Conservation (phyloP, 2,888 invertebrate species). For the Atherix ibis region DNA sequence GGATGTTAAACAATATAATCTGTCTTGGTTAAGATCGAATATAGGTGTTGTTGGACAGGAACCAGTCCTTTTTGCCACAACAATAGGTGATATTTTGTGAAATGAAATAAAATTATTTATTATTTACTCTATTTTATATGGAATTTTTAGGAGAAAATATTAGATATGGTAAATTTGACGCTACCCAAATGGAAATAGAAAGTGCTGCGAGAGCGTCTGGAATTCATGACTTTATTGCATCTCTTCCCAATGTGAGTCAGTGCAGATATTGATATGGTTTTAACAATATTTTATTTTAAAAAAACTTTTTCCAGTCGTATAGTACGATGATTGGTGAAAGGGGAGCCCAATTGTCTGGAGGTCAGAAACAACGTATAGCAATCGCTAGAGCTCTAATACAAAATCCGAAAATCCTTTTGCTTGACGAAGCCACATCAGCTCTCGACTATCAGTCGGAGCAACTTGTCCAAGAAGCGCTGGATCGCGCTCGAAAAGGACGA, state of each 20-base stretch:
- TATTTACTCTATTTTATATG: not conserved
- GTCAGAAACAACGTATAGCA: conserved; percentile 73
- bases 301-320: conserved; percentile 40
- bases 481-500: conserved; percentile 54
- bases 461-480: conserved; percentile 64
- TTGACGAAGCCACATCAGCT: conserved; percentile 77
- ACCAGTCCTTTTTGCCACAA: conserved; percentile 68
- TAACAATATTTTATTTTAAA: not conserved
- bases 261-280: not conserved
- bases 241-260: conserved; percentile 46
- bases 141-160: conserved; percentile 40
- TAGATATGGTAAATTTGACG: conserved; percentile 54
- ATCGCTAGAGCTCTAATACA: conserved; percentile 69
- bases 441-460: conserved; percentile 67
- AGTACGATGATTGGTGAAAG: conserved; percentile 64
- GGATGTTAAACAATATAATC: conserved; percentile 53
- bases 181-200: conserved; percentile 52
- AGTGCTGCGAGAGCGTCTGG: conserved; percentile 58
- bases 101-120: not conserved
- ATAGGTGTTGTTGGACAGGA: conserved; percentile 83
- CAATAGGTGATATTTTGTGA: conserved; percentile 34
- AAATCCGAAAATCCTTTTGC: conserved; percentile 54
- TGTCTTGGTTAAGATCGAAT: conserved; percentile 55
- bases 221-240: conserved; percentile 59
- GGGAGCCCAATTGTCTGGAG: conserved; percentile 67